A percentile compares a stretch with the other conserved stretches of the same genome.
Conservation (phyloP, 2,888 invertebrate genomes). For the Thyatira batis region DNA sequence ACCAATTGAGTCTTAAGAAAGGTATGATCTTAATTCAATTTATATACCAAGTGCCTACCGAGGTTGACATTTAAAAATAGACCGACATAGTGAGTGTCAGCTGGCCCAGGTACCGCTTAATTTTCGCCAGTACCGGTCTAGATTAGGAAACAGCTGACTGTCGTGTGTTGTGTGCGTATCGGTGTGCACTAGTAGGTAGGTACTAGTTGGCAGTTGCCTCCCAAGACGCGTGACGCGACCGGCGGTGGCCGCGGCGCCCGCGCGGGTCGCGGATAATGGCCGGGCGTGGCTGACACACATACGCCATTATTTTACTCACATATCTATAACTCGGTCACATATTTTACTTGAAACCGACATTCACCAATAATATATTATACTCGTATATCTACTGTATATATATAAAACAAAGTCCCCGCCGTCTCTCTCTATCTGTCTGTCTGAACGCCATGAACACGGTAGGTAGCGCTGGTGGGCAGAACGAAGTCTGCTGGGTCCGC, state of each 20-base stretch:
- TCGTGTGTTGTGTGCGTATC: conserved; percentile 6
- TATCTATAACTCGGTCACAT: conserved; percentile 26
- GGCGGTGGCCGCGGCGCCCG: conserved; percentile 14
- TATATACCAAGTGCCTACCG: conserved; percentile 14
- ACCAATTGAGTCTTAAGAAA: conserved; percentile 18
- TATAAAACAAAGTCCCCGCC: too few relatives aligned
- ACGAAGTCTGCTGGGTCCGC: too few relatives aligned
- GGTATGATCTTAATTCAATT: conserved; percentile 13
- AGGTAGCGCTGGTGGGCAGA: too few relatives aligned
- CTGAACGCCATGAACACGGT: too few relatives aligned
- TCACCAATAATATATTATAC: too few relatives aligned
- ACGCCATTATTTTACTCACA: conserved; percentile 31
- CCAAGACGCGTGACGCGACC: background rate
- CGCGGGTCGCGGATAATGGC: conserved; percentile 35
- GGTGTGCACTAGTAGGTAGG: background rate
- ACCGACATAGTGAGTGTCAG: conserved; percentile 18
- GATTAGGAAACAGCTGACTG: conserved; percentile 36
- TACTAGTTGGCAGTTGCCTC: too few relatives aligned
- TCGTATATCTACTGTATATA: too few relatives aligned
- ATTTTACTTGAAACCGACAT: conserved; percentile 9
- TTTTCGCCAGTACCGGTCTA: conserved; percentile 41
- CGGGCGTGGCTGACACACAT: conserved; percentile 48
- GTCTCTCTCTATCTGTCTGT: too few relatives aligned
- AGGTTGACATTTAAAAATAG: conserved; percentile 33
- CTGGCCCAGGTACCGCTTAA: conserved; percentile 31